phyloP scores from a whole-genome alignment of 2,113 vertebrate genomes.

The Podarcis muralis region DNA sequence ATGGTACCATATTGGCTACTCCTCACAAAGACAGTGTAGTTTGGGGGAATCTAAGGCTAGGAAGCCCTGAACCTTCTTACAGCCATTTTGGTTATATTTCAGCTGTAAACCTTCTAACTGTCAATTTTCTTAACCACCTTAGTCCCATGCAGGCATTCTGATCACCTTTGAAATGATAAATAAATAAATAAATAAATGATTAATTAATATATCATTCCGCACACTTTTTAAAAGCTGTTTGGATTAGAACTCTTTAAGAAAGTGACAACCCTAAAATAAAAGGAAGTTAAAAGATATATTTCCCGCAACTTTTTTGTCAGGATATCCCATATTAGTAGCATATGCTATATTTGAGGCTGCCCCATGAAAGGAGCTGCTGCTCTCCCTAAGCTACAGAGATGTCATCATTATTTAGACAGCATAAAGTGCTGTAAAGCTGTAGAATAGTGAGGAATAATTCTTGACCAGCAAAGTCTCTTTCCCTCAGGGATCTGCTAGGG shows the following conservation, averaged over 20 bases:
- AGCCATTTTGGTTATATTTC: not conserved
- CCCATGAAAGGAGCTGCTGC: not conserved
- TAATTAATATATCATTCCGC: too few relatives aligned
- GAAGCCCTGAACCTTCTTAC: not conserved
- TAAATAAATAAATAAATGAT: too few relatives aligned
- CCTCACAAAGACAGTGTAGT: too few relatives aligned
- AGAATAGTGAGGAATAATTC: not conserved
- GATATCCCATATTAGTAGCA: not conserved
- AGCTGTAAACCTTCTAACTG: not conserved
- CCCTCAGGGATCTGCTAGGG: not conserved
- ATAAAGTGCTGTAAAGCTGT: not conserved
- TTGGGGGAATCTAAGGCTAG: not conserved
- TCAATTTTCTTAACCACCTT: not conserved
- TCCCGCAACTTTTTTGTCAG: not conserved
- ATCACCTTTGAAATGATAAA: too few relatives aligned
- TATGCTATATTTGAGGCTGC: not conserved
- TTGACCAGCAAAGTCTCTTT: not conserved
- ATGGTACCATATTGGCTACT: too few relatives aligned
- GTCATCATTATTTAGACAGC: not conserved
- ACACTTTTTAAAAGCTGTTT: not conserved
- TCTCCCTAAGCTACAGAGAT: not conserved
- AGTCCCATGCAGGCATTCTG: too few relatives aligned
- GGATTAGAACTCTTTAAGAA: not conserved
- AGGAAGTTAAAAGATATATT: not conserved
- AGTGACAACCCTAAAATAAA: not conserved